phyloP scores from a whole-genome alignment of 2,113 vertebrate species.

The Rhynchomys soricoides region DNA sequence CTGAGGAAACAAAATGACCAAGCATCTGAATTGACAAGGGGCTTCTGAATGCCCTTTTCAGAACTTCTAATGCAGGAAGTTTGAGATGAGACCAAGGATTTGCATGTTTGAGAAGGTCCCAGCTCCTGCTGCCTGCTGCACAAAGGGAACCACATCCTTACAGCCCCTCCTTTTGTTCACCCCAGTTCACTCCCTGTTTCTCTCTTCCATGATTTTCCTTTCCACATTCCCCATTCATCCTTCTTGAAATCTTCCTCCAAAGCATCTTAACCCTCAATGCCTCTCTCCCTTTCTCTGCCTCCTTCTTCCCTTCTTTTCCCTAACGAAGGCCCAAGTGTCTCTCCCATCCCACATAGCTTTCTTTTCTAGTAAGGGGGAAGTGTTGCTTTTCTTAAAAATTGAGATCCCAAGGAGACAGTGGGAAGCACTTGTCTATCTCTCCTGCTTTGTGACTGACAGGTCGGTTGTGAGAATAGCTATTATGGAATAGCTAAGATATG shows the following conservation, averaged over 20 bases:
- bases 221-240: neutral
- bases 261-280: fast-evolving
- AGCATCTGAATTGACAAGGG: neutral
- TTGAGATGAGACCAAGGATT: neutral
- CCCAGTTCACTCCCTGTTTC: neutral
- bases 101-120: neutral
- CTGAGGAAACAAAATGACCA: neutral
- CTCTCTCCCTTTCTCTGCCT: too few relatives aligned
- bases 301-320: neutral
- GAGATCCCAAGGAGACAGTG: neutral
- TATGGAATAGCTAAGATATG: neutral
- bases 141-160: too few relatives aligned
- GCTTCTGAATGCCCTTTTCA: neutral
- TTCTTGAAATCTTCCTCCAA: neutral
- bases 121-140: too few relatives aligned
- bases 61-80: neutral
- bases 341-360: neutral
- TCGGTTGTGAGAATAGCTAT: neutral
- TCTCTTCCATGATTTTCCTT: neutral
- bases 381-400: constrained; percentile 3
- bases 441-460: neutral
- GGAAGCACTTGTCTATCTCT: neutral
- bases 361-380: neutral
- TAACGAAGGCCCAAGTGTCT: neutral
- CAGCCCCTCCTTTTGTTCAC: fast-evolving